Conservation (phyloP, 2,797 vertebrate genomes). For the Gephyroberyx darwinii region DNA sequence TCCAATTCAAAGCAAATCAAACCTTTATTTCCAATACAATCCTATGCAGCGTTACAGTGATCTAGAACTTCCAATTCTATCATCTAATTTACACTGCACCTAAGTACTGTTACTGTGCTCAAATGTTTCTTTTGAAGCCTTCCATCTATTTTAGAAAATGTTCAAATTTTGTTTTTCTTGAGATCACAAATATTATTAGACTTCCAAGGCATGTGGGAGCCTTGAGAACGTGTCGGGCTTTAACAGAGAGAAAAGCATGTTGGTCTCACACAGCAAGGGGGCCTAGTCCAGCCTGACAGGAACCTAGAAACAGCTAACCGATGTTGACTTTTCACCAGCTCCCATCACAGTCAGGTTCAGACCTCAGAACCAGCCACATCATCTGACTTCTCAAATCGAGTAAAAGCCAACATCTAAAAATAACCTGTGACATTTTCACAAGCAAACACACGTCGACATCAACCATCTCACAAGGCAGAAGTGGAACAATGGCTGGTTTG, state of each 20-base stretch:
- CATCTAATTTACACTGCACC: too few species aligned
- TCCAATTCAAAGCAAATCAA: too few species aligned
- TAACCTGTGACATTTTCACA: conserved; percentile 30
- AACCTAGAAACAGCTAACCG: conserved; percentile 11
- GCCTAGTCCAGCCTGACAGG: conserved; percentile 2
- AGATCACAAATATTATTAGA: neutral
- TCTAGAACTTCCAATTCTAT: too few species aligned
- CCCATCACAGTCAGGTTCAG: conserved; percentile 1
- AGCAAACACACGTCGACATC: neutral
- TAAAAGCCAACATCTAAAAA: conserved; percentile 20
- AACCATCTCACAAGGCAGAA: conserved; percentile 4
- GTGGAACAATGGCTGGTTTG: conserved; percentile 47
- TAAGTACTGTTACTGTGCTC: too few species aligned
- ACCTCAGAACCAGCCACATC: conserved; percentile 14
- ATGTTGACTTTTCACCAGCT: conserved; percentile 12
- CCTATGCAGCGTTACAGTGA: too few species aligned
- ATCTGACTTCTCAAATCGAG: neutral
- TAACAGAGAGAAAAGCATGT: neutral
- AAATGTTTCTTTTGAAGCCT: too few species aligned
- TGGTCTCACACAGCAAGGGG: neutral
- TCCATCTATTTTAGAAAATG: neutral
- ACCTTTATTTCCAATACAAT: too few species aligned
- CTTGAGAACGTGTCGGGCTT: neutral
- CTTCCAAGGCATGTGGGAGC: neutral
- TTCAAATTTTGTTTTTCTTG: neutral